Base-by-base conservation (phyloP, 2,113 vertebrate species). In the Hyaena hyaena region DNA sequence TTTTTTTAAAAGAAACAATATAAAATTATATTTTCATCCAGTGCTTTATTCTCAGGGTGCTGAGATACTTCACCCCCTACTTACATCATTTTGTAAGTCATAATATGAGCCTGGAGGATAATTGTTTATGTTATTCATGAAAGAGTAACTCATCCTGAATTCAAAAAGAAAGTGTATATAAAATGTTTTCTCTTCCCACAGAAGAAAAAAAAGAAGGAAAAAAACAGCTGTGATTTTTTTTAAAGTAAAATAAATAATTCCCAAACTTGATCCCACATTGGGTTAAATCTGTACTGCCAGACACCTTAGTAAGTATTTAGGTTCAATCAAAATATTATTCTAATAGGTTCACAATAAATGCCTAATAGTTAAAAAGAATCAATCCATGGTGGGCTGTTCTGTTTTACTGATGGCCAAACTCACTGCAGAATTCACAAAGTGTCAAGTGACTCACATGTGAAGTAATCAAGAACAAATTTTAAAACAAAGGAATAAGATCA, bases 121-220 rank as follows among this genome's bases (percentile, higher is more conserved):
- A 96, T 82, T 91, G 65, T 28, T 83, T 61, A 23, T 55, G 23
- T 68, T 88, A 93, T 74, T 95, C 66, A 92, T 50, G 10, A 19
- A 88, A 88, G 66, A 94, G 24, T 84, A 88, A 90, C 74, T 87
- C 79, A 10, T 76, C 15, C 65, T 95, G 87, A 95, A 92, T 61
- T 93, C 35, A 93, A 79, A 86, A 83, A 63, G 39, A 39, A 80
- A 10, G 4, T 61, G 7, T 83, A 21, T 17, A 65, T 48, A 80
- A 39, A n/a, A 87, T 50, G 69, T 92, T 48, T 17, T 68, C 68
- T 93, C 88, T 74, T 71, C 11, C 58, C 92, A 65, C 7, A 79
- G 43, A 23, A 76, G n/a, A 81, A 92, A 76, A 88, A 33, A n/a
- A 28, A 35, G 23, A 77, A 71, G 63, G 1, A 11, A 24, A 28